These are phyloP conservation scores for Anthopleura sola DNA, from an alignment of 64 coral and sea anemone species.

Conservation along the genomic window DNA sequence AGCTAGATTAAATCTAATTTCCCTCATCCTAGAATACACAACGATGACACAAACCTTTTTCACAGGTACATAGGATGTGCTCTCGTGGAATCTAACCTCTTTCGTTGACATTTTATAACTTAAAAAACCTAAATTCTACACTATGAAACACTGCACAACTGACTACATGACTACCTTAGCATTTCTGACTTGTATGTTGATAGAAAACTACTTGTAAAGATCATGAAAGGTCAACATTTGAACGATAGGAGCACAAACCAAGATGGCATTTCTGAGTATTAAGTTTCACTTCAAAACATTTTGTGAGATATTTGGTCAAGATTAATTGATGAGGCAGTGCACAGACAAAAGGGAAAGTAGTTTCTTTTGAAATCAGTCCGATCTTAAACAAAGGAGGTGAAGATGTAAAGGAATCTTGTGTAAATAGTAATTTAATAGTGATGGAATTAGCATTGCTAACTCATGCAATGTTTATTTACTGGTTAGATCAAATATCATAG, in stretches of 20 bases:
- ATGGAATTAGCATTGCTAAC: not conserved
- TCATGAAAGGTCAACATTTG: not conserved
- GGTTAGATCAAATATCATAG: not conserved
- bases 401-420: conserved; percentile 11
- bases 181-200: not conserved
- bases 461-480: not conserved
- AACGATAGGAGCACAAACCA: not conserved
- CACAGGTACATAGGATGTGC: conserved; percentile 19
- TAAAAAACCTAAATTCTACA: conserved; percentile 14
- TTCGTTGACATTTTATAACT: not conserved
- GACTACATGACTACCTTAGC: not conserved
- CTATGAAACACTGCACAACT: not conserved
- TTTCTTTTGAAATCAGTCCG: not conserved
- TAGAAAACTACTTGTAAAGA: not conserved
- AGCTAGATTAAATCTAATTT: not conserved
- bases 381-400: conserved; percentile 26
- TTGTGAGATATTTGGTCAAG: not conserved
- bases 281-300: not conserved
- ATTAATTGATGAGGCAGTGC: not conserved
- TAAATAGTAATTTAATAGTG: conserved; percentile 15
- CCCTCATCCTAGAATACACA: not conserved
- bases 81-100: not conserved
- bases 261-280: not conserved
- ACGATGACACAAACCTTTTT: conserved; percentile 9
- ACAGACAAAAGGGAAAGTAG: not conserved